Conservation (phyloP, 2,113 vertebrate genomes). For the Tachysurus fulvidraco region DNA sequence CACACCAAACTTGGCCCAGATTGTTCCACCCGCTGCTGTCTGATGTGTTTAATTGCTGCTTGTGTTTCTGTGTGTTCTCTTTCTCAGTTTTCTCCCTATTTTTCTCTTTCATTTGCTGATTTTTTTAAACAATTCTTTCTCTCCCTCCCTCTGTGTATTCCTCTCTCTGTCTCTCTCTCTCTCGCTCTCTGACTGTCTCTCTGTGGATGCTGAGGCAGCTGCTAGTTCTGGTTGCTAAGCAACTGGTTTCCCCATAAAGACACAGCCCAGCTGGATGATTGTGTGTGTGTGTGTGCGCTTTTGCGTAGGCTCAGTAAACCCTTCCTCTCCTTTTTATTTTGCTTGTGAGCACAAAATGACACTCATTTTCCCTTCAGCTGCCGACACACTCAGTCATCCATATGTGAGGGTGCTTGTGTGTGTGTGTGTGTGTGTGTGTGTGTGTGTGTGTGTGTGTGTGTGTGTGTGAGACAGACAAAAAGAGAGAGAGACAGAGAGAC, state of each 20-base stretch:
- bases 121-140: not conserved
- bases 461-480: not conserved
- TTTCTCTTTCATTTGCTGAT: not conserved
- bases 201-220: slow-evolving; percentile 77
- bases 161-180: not conserved
- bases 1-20: not conserved
- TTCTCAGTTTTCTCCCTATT: not conserved
- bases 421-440: not conserved
- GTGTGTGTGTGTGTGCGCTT: slow-evolving; percentile 40
- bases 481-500: not conserved
- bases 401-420: not conserved
- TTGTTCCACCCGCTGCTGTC: slow-evolving; percentile 24
- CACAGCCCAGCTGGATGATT: slow-evolving; percentile 79
- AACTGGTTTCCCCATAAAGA: slow-evolving; percentile 89
- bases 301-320: not conserved
- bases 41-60: slow-evolving; percentile 37
- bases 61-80: not conserved
- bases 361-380: slow-evolving; percentile 20
- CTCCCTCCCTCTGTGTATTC: not conserved
- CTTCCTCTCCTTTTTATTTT: slow-evolving; percentile 12
- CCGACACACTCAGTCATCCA: not conserved
- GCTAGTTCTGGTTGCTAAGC: slow-evolving; percentile 90
- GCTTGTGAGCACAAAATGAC: slow-evolving; percentile 3
- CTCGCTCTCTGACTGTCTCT: not conserved
- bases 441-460: not conserved